Evolutionary conservation across 2,888 invertebrate species (phyloP).

Genomic region (Gari tellinella): DNA sequence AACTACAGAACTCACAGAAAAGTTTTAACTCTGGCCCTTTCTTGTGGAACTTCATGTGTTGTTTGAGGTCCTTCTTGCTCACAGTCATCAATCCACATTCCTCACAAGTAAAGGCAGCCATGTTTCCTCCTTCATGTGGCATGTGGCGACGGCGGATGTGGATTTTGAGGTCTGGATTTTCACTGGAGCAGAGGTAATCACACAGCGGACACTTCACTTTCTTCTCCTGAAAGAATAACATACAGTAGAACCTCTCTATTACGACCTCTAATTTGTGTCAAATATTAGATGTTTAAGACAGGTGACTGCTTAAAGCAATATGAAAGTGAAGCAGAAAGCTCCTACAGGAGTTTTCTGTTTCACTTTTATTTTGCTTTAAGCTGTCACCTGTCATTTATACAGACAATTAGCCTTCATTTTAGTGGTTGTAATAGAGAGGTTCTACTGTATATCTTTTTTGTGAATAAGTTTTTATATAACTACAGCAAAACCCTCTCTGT

Average conservation of each 20-base stretch:
- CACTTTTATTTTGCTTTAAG: no score
- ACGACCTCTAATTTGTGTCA: no score
- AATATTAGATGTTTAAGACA: no score
- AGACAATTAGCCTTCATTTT: no score
- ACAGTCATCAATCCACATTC: constrained; percentile 77
- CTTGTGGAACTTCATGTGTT: constrained; percentile 82
- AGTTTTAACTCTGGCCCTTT: constrained; percentile 82
- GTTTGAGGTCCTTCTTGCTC: constrained; percentile 79
- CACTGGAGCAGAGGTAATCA: constrained; percentile 81
- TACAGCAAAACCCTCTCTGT: no score
- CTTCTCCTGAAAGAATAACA: constrained; percentile 74
- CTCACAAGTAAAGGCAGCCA: constrained; percentile 72
- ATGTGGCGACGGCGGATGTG: constrained; percentile 80
- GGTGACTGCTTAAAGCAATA: no score
- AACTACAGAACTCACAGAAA: constrained; percentile 82
- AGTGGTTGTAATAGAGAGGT: no score
- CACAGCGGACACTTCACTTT: constrained; percentile 80
- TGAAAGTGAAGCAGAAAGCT: no score
- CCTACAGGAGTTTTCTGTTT: no score
- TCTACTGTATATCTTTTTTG: no score
- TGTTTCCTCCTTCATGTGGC: constrained; percentile 62
- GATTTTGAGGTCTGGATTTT: constrained; percentile 80
- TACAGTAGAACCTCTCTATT: neutral
- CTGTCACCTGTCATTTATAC: no score
- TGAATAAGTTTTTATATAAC: no score